Base-by-base conservation (phyloP, 2,113 vertebrate genomes). In the Romanogobio albipinnatus region DNA sequence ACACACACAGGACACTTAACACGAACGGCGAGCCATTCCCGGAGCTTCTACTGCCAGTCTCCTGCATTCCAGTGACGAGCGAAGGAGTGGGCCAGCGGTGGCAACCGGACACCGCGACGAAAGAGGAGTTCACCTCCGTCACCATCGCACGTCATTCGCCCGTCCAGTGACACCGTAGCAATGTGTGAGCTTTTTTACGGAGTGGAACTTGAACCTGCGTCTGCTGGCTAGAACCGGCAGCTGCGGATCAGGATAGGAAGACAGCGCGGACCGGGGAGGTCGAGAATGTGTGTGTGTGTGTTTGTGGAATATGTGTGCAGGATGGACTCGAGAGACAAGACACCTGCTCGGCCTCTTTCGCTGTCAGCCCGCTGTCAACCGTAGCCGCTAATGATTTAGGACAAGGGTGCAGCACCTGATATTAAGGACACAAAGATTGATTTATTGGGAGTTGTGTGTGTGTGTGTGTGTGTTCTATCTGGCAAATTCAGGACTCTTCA, bases 121-220 rank as follows among this genome's bases (percentile, higher is more conserved):
- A 93, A 94, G 90, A 92, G 90, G 90, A 90, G 91, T 29, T 82
- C 88, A 85, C 90, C 84, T 87, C 64, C 88, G 90, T 93, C 92
- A 92, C 90, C n/a, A 53, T 58, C 86, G 88, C 83, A 87, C 93
- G 92, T 95, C 93, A 94, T 93, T 93, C 88, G 70, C 93, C 93
- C 87, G 87, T 92, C 92, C 91, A 92, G 92, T 94, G 93, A 94
- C 93, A 95, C 93, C 88, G 87, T 89, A 94, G 93, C 94, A 93
- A 94, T 94, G 93, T 91, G 92, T 89, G 86, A 92, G 91, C 92
- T 94, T 93, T 93, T 94, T 93, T 93, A 93, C 88, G 90, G 88
- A 91, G 87, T 92, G 93, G 93, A 94, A 94, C 92, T 90, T 91
- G 93, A 94, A 76, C 78, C 83, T 59, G 51, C 14, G 88, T 92